Percentiles rank a stretch among this genome's conserved stretches.
These are phyloP conservation scores for Aurelia aurita DNA, from an alignment of 30 jellyfish, hydroid and myxozoan genomes.

Conservation along the genomic window DNA sequence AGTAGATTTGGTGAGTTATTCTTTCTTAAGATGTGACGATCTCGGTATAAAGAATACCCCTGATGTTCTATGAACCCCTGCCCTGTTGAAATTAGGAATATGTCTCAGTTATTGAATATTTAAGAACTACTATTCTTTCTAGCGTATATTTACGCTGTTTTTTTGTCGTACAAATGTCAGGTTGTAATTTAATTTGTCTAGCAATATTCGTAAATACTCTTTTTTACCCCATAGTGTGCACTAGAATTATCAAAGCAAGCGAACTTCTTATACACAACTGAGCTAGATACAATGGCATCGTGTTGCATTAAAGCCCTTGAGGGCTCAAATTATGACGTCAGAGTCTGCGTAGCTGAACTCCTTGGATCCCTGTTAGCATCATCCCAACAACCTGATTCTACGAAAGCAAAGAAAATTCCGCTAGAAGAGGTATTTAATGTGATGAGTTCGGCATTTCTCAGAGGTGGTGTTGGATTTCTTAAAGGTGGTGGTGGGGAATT, in stretches of 20 bases:
- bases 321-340: conserved; percentile 96
- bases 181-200: neutral
- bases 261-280: conserved; percentile 84
- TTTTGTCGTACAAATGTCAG: neutral
- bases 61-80: no score
- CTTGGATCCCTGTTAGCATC: conserved; percentile 93
- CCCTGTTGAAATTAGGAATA: no score
- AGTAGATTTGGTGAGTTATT: no score
- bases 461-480: conserved; percentile 92
- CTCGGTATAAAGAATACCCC: no score
- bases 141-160: neutral
- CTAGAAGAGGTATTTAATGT: conserved; percentile 83
- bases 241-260: conserved; percentile 94
- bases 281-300: conserved; percentile 92
- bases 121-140: no score
- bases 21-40: no score
- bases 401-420: conserved; percentile 68
- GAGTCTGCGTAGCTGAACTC: conserved; percentile 93
- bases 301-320: conserved; percentile 85
- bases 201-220: neutral
- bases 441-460: conserved; percentile 90
- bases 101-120: no score
- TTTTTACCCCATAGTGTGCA: conserved; percentile 80
- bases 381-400: conserved; percentile 78
- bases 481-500: conserved; percentile 90